These are phyloP conservation scores for Sapayoa aenigma DNA, from an alignment of 2,113 vertebrate species.

Conservation along the genomic window DNA sequence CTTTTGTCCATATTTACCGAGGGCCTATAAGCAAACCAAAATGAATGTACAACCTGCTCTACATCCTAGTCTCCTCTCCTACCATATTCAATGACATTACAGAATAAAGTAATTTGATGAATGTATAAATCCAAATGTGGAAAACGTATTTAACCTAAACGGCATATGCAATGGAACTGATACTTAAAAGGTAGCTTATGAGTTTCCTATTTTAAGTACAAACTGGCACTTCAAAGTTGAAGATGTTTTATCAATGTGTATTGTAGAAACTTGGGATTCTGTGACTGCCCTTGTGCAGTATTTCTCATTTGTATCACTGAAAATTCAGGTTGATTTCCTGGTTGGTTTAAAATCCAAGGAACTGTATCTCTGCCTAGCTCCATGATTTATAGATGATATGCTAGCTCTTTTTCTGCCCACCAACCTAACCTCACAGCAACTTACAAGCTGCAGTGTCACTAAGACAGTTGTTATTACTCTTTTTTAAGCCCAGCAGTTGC, in stretches of 20 bases:
- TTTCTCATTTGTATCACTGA: not conserved
- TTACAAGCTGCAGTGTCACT: constrained; percentile 10
- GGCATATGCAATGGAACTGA: not conserved
- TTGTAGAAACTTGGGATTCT: not conserved
- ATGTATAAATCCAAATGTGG: not conserved
- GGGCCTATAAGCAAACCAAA: not conserved
- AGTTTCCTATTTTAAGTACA: not conserved
- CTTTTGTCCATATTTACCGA: not conserved
- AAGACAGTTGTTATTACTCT: constrained; percentile 37
- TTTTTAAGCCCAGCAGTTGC: constrained; percentile 39
- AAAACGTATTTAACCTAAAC: not conserved
- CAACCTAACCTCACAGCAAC: not conserved
- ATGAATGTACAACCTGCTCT: not conserved
- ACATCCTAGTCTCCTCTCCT: not conserved
- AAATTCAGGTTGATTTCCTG: not conserved
- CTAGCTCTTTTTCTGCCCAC: constrained; percentile 7
- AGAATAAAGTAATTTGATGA: not conserved
- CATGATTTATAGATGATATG: constrained; percentile 25
- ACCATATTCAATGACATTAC: not conserved
- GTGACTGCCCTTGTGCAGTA: not conserved
- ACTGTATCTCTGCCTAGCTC: not conserved
- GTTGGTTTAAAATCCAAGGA: not conserved
- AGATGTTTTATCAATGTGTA: not conserved
- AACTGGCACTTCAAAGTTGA: not conserved
- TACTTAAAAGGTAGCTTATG: not conserved